A percentile compares a stretch with the other conserved stretches of the same genome.
These are phyloP conservation scores for Drosophila pseudoobscura DNA, from an alignment of 1,140 invertebrate species.

Conservation along the genomic window DNA sequence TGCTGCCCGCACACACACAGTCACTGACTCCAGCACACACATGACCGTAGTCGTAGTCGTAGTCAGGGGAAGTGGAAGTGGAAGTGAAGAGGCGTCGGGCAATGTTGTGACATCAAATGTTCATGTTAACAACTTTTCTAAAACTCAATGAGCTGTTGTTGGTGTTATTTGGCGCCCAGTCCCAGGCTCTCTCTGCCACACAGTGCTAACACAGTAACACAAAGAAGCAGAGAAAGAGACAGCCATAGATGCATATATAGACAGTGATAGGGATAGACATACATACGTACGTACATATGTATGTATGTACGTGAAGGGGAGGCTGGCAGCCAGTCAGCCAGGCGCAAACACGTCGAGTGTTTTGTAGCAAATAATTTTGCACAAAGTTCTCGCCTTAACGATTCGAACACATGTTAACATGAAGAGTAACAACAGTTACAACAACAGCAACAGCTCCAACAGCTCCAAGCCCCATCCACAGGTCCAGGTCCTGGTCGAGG, in stretches of 20 bases:
- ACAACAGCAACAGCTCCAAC: conserved; percentile 51
- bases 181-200: conserved; percentile 1
- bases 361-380: conserved; percentile 81
- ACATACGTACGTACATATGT: no score
- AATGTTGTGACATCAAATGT: conserved; percentile 80
- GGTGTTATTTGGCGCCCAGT: conserved; percentile 63
- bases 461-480: conserved; percentile 19
- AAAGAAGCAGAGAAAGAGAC: conserved; percentile 1
- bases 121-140: conserved; percentile 81
- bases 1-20: conserved; percentile 18
- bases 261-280: no score
- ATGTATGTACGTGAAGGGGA: not conserved
- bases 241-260: no score
- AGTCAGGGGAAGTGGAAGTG: no score
- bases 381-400: conserved; percentile 81
- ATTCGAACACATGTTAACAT: conserved; percentile 81
- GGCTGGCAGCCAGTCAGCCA: conserved; percentile 29
- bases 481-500: not conserved
- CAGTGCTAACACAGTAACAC: conserved; percentile 1
- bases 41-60: no score
- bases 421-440: conserved; percentile 72
- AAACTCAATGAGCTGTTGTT: conserved; percentile 82
- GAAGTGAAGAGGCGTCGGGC: conserved; percentile 5
- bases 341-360: conserved; percentile 78
- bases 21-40: no score